Conservation (phyloP, 2,113 vertebrate genomes). For the Pseudonaja textilis region DNA sequence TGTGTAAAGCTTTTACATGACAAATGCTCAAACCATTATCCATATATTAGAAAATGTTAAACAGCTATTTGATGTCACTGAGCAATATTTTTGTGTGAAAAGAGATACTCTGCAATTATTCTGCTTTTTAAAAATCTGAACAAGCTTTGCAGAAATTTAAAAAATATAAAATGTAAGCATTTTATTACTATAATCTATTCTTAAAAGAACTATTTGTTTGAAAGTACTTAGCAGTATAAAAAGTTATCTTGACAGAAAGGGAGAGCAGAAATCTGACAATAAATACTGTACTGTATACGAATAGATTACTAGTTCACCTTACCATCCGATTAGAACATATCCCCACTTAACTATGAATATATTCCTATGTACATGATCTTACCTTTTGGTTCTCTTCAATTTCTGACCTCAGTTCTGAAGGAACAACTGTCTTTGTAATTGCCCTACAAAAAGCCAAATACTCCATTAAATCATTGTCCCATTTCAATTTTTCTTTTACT, state of each 20-base stretch:
- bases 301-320: not conserved
- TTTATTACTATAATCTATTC: not conserved
- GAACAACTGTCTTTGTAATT: slow-evolving; percentile 92
- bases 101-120: not conserved
- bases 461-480: not conserved
- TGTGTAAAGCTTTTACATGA: not conserved
- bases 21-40: not conserved
- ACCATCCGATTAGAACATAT: not conserved
- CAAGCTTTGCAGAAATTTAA: not conserved
- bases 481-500: not conserved
- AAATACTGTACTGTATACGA: not conserved
- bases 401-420: slow-evolving; percentile 84
- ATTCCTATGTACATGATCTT: slow-evolving; percentile 21
- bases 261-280: not conserved
- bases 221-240: slow-evolving; percentile 12
- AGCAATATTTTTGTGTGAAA: not conserved
- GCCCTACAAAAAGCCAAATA: slow-evolving; percentile 73
- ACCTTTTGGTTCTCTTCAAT: slow-evolving; percentile 97
- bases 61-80: not conserved
- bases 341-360: not conserved
- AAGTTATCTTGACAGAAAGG: not conserved
- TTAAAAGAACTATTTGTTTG: not conserved
- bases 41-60: not conserved
- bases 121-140: not conserved
- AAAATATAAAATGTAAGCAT: not conserved